These are phyloP conservation scores for Todiramphus saurophagus DNA, from an alignment of 2,113 vertebrate species.

Conservation along the genomic window DNA sequence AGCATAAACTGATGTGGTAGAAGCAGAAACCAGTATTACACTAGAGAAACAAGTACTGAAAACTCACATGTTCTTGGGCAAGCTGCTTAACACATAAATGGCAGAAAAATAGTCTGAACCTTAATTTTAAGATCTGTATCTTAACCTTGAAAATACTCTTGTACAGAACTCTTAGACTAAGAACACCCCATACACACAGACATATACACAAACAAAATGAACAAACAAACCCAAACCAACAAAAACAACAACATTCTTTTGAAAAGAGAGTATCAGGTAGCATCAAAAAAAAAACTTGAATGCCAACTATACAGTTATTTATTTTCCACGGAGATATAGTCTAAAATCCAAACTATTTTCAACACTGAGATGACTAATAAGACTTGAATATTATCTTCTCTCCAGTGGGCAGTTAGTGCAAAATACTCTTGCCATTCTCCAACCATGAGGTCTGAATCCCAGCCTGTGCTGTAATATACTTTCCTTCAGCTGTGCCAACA, in stretches of 20 bases:
- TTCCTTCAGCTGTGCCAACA: background rate
- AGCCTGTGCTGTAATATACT: background rate
- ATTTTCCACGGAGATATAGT: background rate
- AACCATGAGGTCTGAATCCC: background rate
- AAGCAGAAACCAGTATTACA: background rate
- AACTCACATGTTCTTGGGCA: background rate
- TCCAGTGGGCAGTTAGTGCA: background rate
- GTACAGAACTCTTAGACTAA: background rate
- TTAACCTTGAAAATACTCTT: background rate
- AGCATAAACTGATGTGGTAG: rapidly evolving
- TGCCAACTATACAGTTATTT: background rate
- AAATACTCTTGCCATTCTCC: background rate
- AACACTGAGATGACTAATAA: background rate
- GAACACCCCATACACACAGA: background rate
- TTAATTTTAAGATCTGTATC: background rate
- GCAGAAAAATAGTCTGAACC: background rate
- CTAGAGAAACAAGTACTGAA: background rate
- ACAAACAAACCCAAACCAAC: no score
- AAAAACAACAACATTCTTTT: background rate
- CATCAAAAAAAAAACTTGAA: background rate
- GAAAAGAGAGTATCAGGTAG: background rate
- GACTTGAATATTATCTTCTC: background rate
- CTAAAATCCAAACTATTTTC: background rate
- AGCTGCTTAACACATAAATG: background rate
- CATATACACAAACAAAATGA: no score